Evolutionary conservation across 1,140 invertebrate genomes (phyloP), one percentile per base, ranked within the genome.

Genomic region (Neoseiulus cucumeris): DNA sequence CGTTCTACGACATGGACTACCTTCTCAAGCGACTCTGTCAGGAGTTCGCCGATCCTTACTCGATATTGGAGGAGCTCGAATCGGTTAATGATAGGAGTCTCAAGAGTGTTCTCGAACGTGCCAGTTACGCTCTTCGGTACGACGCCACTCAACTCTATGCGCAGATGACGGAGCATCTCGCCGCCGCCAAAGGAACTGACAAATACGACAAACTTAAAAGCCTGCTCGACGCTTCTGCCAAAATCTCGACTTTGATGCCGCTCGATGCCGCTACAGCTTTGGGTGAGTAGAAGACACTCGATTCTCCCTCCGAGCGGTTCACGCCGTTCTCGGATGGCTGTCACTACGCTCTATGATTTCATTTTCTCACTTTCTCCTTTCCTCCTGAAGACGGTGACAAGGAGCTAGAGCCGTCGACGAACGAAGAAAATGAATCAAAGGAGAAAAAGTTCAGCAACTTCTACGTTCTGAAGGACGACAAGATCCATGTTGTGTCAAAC

Each of bases 91-190:
- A 59, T 25, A 12, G 51, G 9, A 25, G 25, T 55, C 73, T 87
- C 0, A 80, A 80, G 72, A 77, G 82, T 66, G 80, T 84, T 68
- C 77, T 87, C 44, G 80, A 85, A 75, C 77, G 78, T 5, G 79
- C 83, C 70, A 79, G 82, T 5, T 80, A 79, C 71, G 80, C 83
- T 65, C 73, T 87, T 64, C 82, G 82, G 70, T 86, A 86, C 69
- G 85, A 87, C 75, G 84, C 84, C 42, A 78, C 81, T 71, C 85
- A 87, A 74, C 83, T 86, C 71, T 85, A 83, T 73, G 80, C 84
- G n/a, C 79, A 85, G 67, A 72, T 84, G 70, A 77, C 80, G 74
- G 75, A 76, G 69, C 80, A 81, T 65, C 74, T 83, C 29, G 67
- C 66, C 22, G 66, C 68, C n/a, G 65, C 72, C 42, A 68, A 66